Evolutionary conservation across 2,113 vertebrate genomes (phyloP).

Genomic region (Bubo bubo): DNA sequence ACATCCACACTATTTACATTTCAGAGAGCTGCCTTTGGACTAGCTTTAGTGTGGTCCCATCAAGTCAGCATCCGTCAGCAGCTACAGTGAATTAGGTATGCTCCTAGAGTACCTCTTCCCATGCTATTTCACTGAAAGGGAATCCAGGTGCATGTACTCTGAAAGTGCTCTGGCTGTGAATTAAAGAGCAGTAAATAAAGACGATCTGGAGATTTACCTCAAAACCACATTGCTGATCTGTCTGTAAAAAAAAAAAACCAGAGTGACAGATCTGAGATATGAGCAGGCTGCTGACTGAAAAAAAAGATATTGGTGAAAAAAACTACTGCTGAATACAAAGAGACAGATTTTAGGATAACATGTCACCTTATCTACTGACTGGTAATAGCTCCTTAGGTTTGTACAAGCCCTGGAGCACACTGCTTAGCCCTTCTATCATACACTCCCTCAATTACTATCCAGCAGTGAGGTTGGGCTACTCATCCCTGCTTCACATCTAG

Average conservation of each 20-base stretch:
- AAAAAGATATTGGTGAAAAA: background rate
- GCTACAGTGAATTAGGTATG: background rate
- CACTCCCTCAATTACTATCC: background rate
- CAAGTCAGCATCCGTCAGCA: background rate
- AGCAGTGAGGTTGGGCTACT: background rate
- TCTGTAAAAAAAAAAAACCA: background rate
- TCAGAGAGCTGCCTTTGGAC: background rate
- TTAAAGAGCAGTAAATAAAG: conserved; percentile 17
- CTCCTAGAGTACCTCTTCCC: background rate
- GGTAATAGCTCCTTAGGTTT: background rate
- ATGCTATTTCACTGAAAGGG: background rate
- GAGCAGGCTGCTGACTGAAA: background rate
- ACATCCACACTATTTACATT: background rate
- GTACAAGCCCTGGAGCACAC: background rate
- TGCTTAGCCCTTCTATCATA: background rate
- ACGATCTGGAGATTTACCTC: background rate
- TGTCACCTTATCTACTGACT: background rate
- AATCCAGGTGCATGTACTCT: background rate
- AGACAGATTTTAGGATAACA: background rate
- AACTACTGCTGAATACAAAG: background rate
- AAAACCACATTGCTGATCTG: background rate
- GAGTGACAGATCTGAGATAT: background rate
- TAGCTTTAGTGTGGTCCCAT: background rate
- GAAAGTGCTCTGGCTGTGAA: background rate
- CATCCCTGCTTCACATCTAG: background rate